phyloP scores from a whole-genome alignment of 2,113 vertebrate genomes.

The Pterophyllum scalare region DNA sequence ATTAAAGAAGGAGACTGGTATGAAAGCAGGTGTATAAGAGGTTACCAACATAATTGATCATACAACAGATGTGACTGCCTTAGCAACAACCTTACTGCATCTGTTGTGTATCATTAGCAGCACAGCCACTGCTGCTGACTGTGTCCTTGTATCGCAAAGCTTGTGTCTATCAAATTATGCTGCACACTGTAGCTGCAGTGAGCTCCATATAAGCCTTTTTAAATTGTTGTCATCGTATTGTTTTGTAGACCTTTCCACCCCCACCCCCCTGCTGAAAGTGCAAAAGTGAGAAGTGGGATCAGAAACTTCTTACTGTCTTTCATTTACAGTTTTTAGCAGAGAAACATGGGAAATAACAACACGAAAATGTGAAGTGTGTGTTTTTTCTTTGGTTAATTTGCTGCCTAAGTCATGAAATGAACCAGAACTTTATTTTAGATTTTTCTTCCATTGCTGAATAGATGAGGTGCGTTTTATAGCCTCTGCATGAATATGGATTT shows the following conservation, averaged over 20 bases:
- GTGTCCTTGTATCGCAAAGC: conserved; percentile 52
- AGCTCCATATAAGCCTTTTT: background rate
- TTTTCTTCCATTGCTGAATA: conserved; percentile 15
- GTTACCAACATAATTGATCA: background rate
- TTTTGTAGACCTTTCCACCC: background rate
- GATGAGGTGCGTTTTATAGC: conserved; percentile 20
- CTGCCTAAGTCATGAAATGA: background rate
- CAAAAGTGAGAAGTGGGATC: conserved; percentile 14
- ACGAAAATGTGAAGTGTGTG: background rate
- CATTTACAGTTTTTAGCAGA: conserved; percentile 19
- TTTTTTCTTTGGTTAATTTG: background rate
- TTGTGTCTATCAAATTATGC: conserved; percentile 17
- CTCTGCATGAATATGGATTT: conserved; percentile 60
- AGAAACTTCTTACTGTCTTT: background rate
- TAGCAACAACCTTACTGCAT: background rate
- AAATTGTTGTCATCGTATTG: background rate
- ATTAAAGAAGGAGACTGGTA: background rate
- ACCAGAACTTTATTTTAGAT: background rate
- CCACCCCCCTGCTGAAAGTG: background rate
- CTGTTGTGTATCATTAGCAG: background rate
- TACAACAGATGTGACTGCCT: background rate
- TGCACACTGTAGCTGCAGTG: background rate
- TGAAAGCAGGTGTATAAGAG: background rate
- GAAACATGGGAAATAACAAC: background rate
- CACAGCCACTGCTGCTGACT: conserved; percentile 26